Evolutionary conservation across 2,113 vertebrate species (phyloP).

Genomic region (Toxotes chatareus): DNA sequence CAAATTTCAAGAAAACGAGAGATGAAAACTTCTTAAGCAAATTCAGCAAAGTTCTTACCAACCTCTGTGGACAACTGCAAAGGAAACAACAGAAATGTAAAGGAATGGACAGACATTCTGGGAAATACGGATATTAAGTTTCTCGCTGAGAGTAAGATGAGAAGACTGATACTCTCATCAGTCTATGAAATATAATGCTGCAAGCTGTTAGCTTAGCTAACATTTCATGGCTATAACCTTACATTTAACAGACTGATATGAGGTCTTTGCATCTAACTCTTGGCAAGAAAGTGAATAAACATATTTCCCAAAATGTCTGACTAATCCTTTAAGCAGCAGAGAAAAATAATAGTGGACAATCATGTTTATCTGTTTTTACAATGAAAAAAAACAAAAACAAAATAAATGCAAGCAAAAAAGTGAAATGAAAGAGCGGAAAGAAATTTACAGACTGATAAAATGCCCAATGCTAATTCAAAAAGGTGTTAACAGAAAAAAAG

Average conservation of each 20-base stretch:
- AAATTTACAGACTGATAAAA: conserved; percentile 35
- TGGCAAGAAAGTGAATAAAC: not conserved
- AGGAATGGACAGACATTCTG: not conserved
- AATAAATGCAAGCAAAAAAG: conserved; percentile 6
- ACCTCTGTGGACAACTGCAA: conserved; percentile 4
- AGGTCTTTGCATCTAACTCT: not conserved
- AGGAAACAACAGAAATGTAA: not conserved
- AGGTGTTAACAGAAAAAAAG: conserved; percentile 16
- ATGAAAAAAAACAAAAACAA: not conserved
- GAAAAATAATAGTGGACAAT: not conserved
- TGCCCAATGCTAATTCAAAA: conserved; percentile 10
- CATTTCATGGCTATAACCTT: not conserved
- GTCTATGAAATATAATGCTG: conserved; percentile 16
- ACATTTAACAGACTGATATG: not conserved
- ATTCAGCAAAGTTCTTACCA: not conserved
- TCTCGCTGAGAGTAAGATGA: not conserved
- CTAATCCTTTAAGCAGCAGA: conserved; percentile 15
- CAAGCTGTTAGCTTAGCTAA: conserved; percentile 2
- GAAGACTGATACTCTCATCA: not conserved
- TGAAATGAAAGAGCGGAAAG: conserved; percentile 5
- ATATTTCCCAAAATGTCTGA: not conserved
- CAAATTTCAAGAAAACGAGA: conserved; percentile 1
- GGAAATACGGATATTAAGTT: not conserved
- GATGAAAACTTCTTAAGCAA: not conserved
- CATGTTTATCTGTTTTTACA: conserved; percentile 6